A percentile compares a stretch with the other conserved stretches of the same genome.
phyloP scores from a whole-genome alignment of 1,140 invertebrate genomes.

The Camponotus pennsylvanicus region DNA sequence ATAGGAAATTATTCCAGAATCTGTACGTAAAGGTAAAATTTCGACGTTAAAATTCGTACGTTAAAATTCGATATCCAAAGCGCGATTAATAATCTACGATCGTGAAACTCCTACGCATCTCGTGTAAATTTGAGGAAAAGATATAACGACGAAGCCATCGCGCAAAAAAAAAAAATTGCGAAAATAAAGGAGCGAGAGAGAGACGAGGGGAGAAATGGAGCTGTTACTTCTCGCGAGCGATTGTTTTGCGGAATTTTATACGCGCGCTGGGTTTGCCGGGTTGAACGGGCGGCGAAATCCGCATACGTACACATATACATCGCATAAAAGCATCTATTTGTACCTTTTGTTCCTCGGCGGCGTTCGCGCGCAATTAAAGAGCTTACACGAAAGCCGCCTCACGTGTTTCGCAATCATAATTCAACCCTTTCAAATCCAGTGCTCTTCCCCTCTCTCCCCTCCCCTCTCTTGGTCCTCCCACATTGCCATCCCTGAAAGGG shows the following conservation, averaged over 20 bases:
- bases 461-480: not conserved
- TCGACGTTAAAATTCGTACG: not conserved
- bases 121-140: not conserved
- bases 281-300: not conserved
- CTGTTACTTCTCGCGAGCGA: constrained; percentile 40
- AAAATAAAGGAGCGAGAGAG: not conserved
- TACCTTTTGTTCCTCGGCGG: constrained; percentile 57
- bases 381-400: constrained; percentile 56
- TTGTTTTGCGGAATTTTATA: constrained; percentile 56
- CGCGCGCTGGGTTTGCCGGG: not conserved
- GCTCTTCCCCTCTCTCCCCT: not conserved
- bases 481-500: not conserved
- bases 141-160: not conserved
- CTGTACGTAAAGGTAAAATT: not conserved
- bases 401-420: constrained; percentile 56
- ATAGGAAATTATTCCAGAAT: constrained; percentile 27
- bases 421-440: constrained; percentile 52
- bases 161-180: constrained; percentile 36
- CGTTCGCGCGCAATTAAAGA: constrained; percentile 57
- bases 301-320: constrained; percentile 32
- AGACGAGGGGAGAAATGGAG: not conserved
- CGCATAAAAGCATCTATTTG: constrained; percentile 58
- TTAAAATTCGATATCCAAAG: constrained; percentile 6
- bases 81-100: constrained; percentile 22
- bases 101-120: not conserved